Evolutionary conservation across 2,797 vertebrate genomes (phyloP), one percentile per base, ranked within the genome.

Genomic region (Typhlichthys subterraneus): DNA sequence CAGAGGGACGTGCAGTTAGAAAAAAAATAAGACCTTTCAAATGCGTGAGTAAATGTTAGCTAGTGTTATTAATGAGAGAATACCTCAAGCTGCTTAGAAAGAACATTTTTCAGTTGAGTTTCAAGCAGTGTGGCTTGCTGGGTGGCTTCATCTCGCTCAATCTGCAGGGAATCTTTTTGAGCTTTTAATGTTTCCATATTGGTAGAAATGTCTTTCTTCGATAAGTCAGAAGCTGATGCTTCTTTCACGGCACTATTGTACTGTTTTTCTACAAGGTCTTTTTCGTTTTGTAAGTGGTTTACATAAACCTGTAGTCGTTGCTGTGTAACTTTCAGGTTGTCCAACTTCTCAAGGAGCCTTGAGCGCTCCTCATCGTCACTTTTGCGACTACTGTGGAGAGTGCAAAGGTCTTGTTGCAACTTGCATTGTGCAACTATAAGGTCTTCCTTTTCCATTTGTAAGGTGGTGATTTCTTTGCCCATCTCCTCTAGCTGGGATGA

Each of bases 51-150:
- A 82, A 88, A 87, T 88, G 80, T 76, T 80, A 75, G 76, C 84
- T 77, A 69, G 78, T 72, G 84, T 93, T 93, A 94, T 90, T 83
- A 79, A 72, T 76, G 50, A 29, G 53, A 33, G 73, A 85, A 89
- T 93, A 95, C 94, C 93, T 94, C 94, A 70, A 85, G 87, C 86
- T 94, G 94, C 85, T 95, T 90, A 74, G 90, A 94, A 93, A 96
- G 89, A 70, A 92, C 93, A 82, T 92, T 89, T 77, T 92, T 91
- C 75, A 94, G 96, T 75, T 95, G 94, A 72, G 80, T 87, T 85
- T 95, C 85, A 70, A 91, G 91, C 87, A 94, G 92, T 73, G 84
- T 91, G 86, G 95, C 78, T 89, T 90, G 93, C 85, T 93, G 86
- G 72, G 73, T 64, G 73, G 94, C 90, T 83, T 89, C 88, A 60